Percentiles rank a stretch among this genome's conserved stretches.
These are phyloP conservation scores for Andrena dorsata DNA, from an alignment of 2,888 invertebrate genomes.

Conservation along the genomic window DNA sequence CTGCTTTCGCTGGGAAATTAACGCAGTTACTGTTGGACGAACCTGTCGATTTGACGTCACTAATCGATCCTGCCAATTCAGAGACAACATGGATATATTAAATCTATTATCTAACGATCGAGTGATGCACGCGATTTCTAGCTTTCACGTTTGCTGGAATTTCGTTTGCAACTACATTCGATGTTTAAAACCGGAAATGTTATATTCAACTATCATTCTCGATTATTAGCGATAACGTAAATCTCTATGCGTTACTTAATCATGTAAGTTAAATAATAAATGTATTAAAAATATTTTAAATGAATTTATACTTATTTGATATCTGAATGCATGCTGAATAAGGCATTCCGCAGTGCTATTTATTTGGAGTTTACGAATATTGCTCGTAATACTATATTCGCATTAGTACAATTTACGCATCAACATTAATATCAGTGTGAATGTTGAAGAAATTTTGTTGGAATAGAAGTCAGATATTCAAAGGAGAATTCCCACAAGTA, in stretches of 20 bases:
- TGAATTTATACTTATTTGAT: background rate
- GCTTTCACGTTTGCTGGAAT: slow-evolving; percentile 3
- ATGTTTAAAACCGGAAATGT: background rate
- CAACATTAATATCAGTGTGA: too few species aligned
- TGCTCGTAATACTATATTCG: too few species aligned
- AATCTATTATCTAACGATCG: slow-evolving; percentile 26
- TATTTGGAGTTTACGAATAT: too few species aligned
- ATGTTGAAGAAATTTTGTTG: too few species aligned
- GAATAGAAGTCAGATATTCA: too few species aligned
- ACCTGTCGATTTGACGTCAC: slow-evolving; percentile 50
- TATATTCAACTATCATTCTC: background rate
- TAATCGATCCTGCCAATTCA: slow-evolving; percentile 61
- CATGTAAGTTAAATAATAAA: slow-evolving; percentile 1
- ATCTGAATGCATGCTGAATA: too few species aligned
- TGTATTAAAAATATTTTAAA: background rate
- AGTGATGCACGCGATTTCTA: slow-evolving; percentile 38
- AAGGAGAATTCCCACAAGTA: too few species aligned
- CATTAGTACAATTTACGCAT: too few species aligned
- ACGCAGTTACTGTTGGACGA: slow-evolving; percentile 64
- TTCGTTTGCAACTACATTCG: background rate
- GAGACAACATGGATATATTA: slow-evolving; percentile 66
- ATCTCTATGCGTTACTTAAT: background rate
- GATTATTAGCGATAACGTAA: background rate
- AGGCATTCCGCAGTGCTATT: too few species aligned
- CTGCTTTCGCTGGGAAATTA: slow-evolving; percentile 72